phyloP scores from a whole-genome alignment of 2,888 invertebrate genomes.

The Philereme transversata region DNA sequence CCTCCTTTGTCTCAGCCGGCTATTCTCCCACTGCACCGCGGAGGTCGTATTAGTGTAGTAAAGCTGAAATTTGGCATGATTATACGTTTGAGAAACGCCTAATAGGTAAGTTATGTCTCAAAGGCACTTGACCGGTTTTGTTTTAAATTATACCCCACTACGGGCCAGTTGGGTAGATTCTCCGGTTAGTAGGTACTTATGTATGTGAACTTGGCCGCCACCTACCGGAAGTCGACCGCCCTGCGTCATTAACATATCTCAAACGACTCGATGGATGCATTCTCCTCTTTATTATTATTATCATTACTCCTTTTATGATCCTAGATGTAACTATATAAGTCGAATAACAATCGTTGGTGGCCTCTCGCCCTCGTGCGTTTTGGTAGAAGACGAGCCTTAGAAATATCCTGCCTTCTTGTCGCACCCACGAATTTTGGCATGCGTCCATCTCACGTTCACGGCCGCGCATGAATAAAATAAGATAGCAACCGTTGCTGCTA shows the following conservation, averaged over 20 bases:
- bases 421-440: conserved; percentile 53
- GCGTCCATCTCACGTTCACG: conserved; percentile 56
- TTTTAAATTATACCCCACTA: too few species aligned
- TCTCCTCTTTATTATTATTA: conserved; percentile 59
- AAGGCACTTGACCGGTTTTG: too few species aligned
- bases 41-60: too few species aligned
- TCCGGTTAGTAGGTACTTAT: background rate
- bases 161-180: background rate
- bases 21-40: too few species aligned
- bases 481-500: conserved; percentile 60
- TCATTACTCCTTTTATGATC: conserved; percentile 43
- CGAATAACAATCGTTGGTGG: conserved; percentile 72
- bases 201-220: conserved; percentile 1
- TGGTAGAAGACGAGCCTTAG: conserved; percentile 64
- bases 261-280: conserved; percentile 63
- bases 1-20: too few species aligned
- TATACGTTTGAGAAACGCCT: too few species aligned
- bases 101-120: too few species aligned
- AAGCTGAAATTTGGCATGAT: too few species aligned
- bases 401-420: conserved; percentile 57
- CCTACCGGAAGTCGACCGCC: conserved; percentile 5
- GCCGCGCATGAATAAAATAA: conserved; percentile 73
- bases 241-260: conserved; percentile 52
- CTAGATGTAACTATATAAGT: conserved; percentile 39
- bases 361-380: conserved; percentile 67